Evolutionary conservation across 1,140 invertebrate species (phyloP).

Genomic region (Drosophila melanogaster): DNA sequence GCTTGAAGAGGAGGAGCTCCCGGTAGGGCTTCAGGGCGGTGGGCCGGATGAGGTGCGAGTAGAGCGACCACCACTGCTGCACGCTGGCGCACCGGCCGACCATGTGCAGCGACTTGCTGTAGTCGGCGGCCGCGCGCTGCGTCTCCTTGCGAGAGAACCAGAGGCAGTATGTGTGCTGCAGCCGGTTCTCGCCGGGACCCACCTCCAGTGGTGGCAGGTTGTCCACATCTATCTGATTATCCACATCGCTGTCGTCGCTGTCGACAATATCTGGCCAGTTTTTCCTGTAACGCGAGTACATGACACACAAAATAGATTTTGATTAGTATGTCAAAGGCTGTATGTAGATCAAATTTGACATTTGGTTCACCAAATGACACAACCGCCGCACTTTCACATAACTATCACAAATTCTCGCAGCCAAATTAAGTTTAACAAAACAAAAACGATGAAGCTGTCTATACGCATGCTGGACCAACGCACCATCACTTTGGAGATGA

Average conservation of each 20-base stretch:
- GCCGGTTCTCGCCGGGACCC: constrained; percentile 89
- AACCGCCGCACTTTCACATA: not conserved
- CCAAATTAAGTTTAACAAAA: not conserved
- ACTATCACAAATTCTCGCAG: not conserved
- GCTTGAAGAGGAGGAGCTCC: constrained; percentile 99
- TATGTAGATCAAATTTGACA: constrained; percentile 18
- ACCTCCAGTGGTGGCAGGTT: constrained; percentile 86
- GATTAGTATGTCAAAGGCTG: constrained; percentile 46
- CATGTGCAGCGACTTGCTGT: constrained; percentile 83
- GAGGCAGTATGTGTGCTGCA: constrained; percentile 92
- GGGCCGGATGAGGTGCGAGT: constrained; percentile 95
- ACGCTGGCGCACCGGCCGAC: constrained; percentile 94
- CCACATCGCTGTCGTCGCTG: constrained; percentile 84
- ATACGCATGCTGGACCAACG: constrained; percentile 73
- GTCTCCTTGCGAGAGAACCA: constrained; percentile 88
- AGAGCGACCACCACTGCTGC: constrained; percentile 98
- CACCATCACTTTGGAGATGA: constrained; percentile 56
- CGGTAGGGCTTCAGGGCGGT: constrained; percentile 95
- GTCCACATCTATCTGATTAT: constrained; percentile 83
- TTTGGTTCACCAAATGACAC: not conserved
- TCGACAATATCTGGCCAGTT: constrained; percentile 77
- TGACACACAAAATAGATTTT: constrained; percentile 27
- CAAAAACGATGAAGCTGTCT: constrained; percentile 71
- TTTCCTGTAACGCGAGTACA: constrained; percentile 66
- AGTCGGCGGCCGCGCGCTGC: constrained; percentile 77